phyloP scores from a whole-genome alignment of 2,113 vertebrate genomes.

The Esox niger region DNA sequence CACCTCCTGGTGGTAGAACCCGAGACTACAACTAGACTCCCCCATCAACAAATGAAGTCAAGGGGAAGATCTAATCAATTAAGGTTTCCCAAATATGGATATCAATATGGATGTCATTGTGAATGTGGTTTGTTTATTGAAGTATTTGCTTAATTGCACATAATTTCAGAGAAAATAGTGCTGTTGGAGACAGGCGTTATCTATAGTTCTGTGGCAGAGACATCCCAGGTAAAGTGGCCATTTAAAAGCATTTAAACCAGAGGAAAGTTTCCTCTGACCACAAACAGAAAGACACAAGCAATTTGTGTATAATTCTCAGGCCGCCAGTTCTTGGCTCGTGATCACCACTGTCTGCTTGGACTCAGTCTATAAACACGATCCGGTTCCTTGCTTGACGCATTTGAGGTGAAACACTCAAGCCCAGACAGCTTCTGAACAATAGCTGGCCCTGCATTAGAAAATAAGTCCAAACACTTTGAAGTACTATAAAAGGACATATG shows the following conservation, averaged over 20 bases:
- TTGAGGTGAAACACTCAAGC: conserved; percentile 50
- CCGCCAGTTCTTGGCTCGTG: conserved; percentile 35
- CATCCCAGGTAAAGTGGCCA: conserved; percentile 5
- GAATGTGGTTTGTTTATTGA: background rate
- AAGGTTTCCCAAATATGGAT: background rate
- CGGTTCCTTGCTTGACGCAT: conserved; percentile 53
- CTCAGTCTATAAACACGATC: conserved; percentile 57
- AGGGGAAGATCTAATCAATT: background rate
- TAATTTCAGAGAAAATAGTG: background rate
- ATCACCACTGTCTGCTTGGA: conserved; percentile 50
- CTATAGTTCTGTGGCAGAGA: background rate
- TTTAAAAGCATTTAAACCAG: conserved; percentile 9
- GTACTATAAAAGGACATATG: background rate
- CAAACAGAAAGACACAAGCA: conserved; percentile 31
- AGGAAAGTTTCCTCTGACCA: conserved; percentile 24
- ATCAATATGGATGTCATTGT: background rate
- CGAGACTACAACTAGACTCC: background rate
- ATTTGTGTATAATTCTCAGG: conserved; percentile 44
- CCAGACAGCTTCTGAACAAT: conserved; percentile 24
- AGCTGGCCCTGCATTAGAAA: conserved; percentile 44
- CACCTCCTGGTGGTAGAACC: conserved; percentile 40
- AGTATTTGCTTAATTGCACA: background rate
- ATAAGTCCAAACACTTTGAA: background rate
- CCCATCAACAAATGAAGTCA: background rate
- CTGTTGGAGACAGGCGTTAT: background rate